Base-by-base conservation (phyloP, 2,113 vertebrate genomes). In the Brachyhypopomus gauderio region DNA sequence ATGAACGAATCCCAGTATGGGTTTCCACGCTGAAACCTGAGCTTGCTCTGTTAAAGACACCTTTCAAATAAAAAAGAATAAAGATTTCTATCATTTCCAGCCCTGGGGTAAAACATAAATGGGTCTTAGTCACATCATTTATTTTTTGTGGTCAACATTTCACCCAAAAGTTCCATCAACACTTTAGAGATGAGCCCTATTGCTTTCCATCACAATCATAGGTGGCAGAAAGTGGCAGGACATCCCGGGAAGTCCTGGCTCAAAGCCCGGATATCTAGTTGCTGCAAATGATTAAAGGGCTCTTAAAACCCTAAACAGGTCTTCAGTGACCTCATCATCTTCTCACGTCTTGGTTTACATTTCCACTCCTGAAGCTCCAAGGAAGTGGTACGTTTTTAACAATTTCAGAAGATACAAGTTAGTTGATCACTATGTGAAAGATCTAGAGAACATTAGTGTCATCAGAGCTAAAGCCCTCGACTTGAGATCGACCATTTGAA, bases 11-110 rank as follows among this genome's bases (percentile, higher is more conserved):
- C 20, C 66, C 7, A n/a, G 22, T 70, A 17, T 41, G 66, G 66
- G 17, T 19, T 70, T 41, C 36, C 20, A 70, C 22, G 66, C 66
- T n/a, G 66, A 70, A 70, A 70, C 66, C 36, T 12, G 66, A 70
- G 34, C 64, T 5, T 19, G 3, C 27, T 30, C 62, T 64, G 2
- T 67, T 16, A 67, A 67, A 19, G 66, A 20, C 64, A 67, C 27
- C 64, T 41, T 41, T 70, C 66, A 70, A 41, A 34, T 20, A 70
- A 70, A 41, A 69, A n/a, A 38, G 8, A 20, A 14, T 2, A 2
- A 70, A 41, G 20, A 70, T 41, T 14, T 12, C 38, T 19, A 69
- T 38, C 34, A n/a, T 38, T 19, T 38, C n/a, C 34, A 70, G 5
- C 66, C 66, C 66, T 70, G 2, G 11, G 20, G 66, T 34, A 11